Base-by-base conservation (phyloP, 1,140 invertebrate species). In the Heliconius hermathena region DNA sequence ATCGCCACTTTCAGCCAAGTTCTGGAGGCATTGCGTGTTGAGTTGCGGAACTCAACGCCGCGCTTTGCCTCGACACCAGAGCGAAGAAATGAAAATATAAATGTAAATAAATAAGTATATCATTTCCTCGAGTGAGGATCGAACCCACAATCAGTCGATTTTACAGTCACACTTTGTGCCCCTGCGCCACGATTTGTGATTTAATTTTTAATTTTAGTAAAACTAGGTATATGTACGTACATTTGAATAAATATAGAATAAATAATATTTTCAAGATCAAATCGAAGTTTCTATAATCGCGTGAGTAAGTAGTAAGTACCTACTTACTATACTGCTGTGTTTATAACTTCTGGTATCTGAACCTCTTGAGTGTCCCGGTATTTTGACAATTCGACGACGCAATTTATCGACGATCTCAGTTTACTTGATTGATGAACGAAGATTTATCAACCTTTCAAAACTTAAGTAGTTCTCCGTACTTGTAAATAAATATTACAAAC, bases 351-450 rank as follows among this genome's bases (percentile, higher is more conserved):
- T 66, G 60, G 60, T 66, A 66, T 66, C n/a, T 66, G 60, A 66
- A 29, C 60, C 60, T 66, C 72, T 36, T 73, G 36, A 78, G 49
- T 74, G 72, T 74, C 54, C 36, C 41, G 54, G 13, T 66, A 71
- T 79, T 77, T 74, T 74, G 41, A 66, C 54, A 74, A 79, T 33
- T 79, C 57, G 29, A 66, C 60, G 60, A 74, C 72, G 49, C 71
- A 76, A 70, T 76, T 76, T 76, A 76, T 76, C 75, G 75, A 38
- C 66, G 75, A 76, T 76, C 75, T 66, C 36, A 76, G 57, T 76
- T 60, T 60, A 76, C 38, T 70, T 76, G 75, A 76, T 76, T 76
- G 75, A 76, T 76, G 75, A 76, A 75, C 71, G 66, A 79, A 79
- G 78, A 71, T 36, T 75, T 52, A 75, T 79, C 74, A 74, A 74